Conservation (phyloP, 2,888 invertebrate genomes). For the Sphecodes monilicornis region DNA sequence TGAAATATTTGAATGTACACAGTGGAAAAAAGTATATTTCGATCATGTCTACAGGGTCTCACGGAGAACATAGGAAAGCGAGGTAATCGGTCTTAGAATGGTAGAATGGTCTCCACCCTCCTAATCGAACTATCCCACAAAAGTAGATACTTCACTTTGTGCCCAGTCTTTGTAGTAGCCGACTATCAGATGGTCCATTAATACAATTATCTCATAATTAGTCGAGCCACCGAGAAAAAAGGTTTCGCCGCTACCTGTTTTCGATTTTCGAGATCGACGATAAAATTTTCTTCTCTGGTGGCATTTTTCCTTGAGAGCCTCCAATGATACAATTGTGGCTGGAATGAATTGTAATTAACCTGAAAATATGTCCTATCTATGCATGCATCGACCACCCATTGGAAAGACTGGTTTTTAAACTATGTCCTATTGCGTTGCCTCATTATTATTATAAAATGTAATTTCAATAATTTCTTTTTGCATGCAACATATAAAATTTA, state of each 20-base stretch:
- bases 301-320: constrained; percentile 28
- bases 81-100: constrained; percentile 28
- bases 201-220: constrained; percentile 75
- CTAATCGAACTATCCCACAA: constrained; percentile 49
- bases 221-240: constrained; percentile 45
- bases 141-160: constrained; percentile 56
- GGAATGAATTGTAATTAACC: neutral
- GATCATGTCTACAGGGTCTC: neutral
- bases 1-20: neutral
- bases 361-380: neutral
- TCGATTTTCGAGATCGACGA: constrained; percentile 47
- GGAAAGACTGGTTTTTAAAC: neutral
- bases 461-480: neutral
- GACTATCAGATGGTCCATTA: constrained; percentile 68
- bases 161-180: constrained; percentile 66
- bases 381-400: neutral
- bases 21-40: constrained; percentile 22
- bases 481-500: too few relatives aligned
- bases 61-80: neutral
- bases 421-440: neutral
- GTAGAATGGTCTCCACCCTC: constrained; percentile 30
- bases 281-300: constrained; percentile 46
- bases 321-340: neutral
- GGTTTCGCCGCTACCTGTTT: constrained; percentile 63
- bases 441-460: neutral